These are phyloP conservation scores for Philhelius pedissequus DNA, from an alignment of 2,888 invertebrate genomes.

Conservation along the genomic window DNA sequence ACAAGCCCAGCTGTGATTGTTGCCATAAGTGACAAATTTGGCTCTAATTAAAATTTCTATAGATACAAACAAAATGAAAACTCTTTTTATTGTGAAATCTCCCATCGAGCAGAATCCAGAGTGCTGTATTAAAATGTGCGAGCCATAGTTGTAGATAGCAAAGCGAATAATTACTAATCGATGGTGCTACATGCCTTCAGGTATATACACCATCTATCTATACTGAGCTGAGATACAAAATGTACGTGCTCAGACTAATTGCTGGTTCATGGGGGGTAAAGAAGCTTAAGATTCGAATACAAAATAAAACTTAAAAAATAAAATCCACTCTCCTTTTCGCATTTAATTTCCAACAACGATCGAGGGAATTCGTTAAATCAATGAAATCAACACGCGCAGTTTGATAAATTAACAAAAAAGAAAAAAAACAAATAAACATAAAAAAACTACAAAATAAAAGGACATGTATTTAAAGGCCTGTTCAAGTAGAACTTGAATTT, in stretches of 20 bases:
- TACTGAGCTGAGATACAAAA: slow-evolving; percentile 24
- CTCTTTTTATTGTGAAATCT: slow-evolving; percentile 59
- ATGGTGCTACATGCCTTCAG: slow-evolving; percentile 46
- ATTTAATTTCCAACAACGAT: slow-evolving; percentile 66
- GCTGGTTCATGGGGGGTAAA: slow-evolving; percentile 22
- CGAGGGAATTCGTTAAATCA: slow-evolving; percentile 66
- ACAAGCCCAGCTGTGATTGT: slow-evolving; percentile 56
- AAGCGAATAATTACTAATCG: slow-evolving; percentile 70
- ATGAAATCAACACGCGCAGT: slow-evolving; percentile 57
- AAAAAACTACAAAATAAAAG: slow-evolving; percentile 42
- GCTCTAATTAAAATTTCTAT: slow-evolving; percentile 71
- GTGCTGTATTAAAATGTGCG: slow-evolving; percentile 4
- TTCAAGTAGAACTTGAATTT: slow-evolving; percentile 32
- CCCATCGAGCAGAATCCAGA: slow-evolving; percentile 7
- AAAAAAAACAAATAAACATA: too few relatives aligned
- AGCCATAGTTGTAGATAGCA: slow-evolving; percentile 46
- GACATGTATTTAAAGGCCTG: slow-evolving; percentile 46
- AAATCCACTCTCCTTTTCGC: slow-evolving; percentile 34
- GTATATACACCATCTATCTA: slow-evolving; percentile 1
- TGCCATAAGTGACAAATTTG: slow-evolving; percentile 69
- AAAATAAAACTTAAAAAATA: background rate
- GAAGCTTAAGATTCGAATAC: background rate
- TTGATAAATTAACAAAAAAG: background rate
- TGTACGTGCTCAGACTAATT: slow-evolving; percentile 61
- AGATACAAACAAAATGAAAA: slow-evolving; percentile 64